Conservation (phyloP, 2,113 vertebrate species). For the Eonycteris spelaea region DNA sequence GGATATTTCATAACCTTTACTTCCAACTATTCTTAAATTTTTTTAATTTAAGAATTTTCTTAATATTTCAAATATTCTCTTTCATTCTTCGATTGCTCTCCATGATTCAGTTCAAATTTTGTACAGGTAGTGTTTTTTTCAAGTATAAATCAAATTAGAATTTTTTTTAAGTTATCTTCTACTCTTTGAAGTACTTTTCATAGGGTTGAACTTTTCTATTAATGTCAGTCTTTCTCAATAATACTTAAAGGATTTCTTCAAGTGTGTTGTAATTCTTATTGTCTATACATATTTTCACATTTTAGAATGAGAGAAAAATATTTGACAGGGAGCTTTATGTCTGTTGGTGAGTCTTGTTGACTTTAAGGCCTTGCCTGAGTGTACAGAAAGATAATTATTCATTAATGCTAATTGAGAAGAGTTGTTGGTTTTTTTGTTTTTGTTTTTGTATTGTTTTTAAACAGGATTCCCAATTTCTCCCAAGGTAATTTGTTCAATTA, state of each 20-base stretch:
- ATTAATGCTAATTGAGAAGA: background rate
- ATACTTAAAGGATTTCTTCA: background rate
- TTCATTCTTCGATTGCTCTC: background rate
- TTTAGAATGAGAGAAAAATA: background rate
- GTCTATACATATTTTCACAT: background rate
- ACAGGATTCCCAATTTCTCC: background rate
- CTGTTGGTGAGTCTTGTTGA: background rate
- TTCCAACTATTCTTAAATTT: background rate
- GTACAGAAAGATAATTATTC: background rate
- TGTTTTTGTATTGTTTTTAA: background rate
- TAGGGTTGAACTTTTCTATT: background rate
- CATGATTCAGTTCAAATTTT: background rate
- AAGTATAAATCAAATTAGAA: background rate
- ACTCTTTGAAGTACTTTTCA: constrained; percentile 2
- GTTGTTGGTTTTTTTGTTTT: background rate
- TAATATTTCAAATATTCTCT: background rate
- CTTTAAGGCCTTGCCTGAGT: background rate
- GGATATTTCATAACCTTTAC: background rate
- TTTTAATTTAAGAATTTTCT: background rate
- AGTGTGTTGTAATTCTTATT: background rate
- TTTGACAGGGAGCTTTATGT: background rate
- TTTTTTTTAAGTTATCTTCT: background rate
- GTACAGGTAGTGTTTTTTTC: background rate
- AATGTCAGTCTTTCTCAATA: background rate
- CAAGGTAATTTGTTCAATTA: background rate